Evolutionary conservation across 2,888 invertebrate genomes (phyloP).

Genomic region (Metallyticus violacea): DNA sequence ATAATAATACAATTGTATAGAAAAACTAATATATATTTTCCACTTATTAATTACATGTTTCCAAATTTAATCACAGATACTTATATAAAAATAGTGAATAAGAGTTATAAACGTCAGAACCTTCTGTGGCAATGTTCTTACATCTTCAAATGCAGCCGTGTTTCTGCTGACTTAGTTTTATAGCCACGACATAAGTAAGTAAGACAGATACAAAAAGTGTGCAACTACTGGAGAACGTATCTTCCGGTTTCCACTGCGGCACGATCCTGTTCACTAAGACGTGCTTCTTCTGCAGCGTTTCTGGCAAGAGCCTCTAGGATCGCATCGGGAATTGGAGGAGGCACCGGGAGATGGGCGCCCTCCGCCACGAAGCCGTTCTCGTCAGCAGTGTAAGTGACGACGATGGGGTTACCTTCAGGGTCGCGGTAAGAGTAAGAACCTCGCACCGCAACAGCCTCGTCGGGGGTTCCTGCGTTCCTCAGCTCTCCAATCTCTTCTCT

Average conservation of each 20-base stretch:
- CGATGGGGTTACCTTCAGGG: conserved; percentile 28
- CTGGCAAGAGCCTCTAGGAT: conserved; percentile 32
- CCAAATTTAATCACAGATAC: not conserved
- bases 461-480: conserved; percentile 23
- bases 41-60: not conserved
- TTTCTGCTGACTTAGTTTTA: not conserved
- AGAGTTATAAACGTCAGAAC: not conserved
- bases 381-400: conserved; percentile 22
- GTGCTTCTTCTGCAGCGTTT: conserved; percentile 33
- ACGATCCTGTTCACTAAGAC: conserved; percentile 21
- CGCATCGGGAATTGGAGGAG: conserved; percentile 28
- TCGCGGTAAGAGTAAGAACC: conserved; percentile 33
- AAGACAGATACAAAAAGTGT: not conserved
- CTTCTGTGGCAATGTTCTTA: not conserved
- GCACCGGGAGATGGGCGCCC: conserved; percentile 27
- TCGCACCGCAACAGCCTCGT: conserved; percentile 24
- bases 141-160: not conserved
- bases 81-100: not conserved
- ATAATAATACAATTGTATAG: not conserved
- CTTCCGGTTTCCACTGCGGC: conserved; percentile 30
- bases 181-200: not conserved
- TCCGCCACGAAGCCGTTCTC: conserved; percentile 30
- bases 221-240: conserved; percentile 22
- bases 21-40: not conserved
- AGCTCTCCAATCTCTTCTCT: conserved; percentile 29